These are phyloP conservation scores for Calcarius lapponicus DNA, from an alignment of 2,797 vertebrate genomes.

Conservation along the genomic window DNA sequence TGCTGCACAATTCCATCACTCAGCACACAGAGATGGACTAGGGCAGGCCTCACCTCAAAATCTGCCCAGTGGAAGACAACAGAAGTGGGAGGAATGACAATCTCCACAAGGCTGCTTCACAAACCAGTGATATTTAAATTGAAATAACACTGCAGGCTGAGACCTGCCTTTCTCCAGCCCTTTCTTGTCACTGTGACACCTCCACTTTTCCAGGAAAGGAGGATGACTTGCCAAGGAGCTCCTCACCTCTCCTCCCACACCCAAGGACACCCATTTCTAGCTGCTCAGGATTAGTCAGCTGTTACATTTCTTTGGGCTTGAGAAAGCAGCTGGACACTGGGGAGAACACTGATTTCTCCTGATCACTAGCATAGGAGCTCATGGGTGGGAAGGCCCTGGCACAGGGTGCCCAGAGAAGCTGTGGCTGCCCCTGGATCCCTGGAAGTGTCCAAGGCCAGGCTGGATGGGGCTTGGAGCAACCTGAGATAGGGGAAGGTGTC, in stretches of 20 bases:
- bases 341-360: background rate
- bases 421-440: background rate
- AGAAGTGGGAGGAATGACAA: background rate
- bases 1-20: background rate
- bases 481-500: rapidly evolving
- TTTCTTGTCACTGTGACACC: background rate
- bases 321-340: background rate
- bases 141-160: background rate
- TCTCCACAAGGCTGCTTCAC: background rate
- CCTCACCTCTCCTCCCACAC: background rate
- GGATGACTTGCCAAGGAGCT: background rate
- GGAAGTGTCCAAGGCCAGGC: rapidly evolving
- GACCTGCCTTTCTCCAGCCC: background rate
- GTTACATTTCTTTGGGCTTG: background rate
- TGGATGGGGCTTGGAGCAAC: rapidly evolving
- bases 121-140: background rate
- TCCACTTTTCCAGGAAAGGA: background rate
- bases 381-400: background rate
- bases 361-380: background rate
- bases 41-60: background rate
- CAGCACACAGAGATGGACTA: background rate
- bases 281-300: background rate
- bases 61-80: background rate
- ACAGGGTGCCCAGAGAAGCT: background rate
- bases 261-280: background rate